These are phyloP conservation scores for Drosophila takahashii DNA, from an alignment of 1,140 invertebrate genomes.

Conservation along the genomic window DNA sequence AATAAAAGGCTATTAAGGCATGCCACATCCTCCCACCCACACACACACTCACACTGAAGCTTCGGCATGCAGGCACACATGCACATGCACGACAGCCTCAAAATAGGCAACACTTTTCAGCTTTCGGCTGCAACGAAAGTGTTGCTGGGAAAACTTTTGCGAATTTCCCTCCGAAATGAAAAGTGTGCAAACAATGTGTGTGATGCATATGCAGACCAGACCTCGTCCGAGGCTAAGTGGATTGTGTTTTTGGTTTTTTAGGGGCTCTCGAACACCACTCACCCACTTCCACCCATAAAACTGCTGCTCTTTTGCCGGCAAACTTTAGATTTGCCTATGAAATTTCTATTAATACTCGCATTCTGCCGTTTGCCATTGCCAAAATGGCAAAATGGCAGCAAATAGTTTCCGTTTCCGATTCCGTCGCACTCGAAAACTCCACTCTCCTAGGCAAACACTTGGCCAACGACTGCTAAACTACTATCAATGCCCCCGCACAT, in stretches of 20 bases:
- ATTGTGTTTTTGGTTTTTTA: conserved; percentile 37
- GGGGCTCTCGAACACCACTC: conserved; percentile 6
- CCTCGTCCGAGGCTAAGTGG: conserved; percentile 35
- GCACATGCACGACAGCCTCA: conserved; percentile 33
- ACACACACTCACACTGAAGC: conserved; percentile 6
- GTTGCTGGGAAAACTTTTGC: conserved; percentile 72
- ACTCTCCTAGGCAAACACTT: conserved; percentile 40
- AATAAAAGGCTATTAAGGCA: conserved; percentile 72
- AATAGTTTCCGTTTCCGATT: conserved; percentile 74
- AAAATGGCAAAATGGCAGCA: conserved; percentile 69
- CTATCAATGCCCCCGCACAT: conserved; percentile 22
- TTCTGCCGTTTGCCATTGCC: conserved; percentile 50
- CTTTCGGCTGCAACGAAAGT: conserved; percentile 62
- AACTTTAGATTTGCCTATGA: conserved; percentile 67
- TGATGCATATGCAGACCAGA: conserved; percentile 65
- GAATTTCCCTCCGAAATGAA: conserved; percentile 77
- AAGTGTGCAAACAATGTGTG: conserved; percentile 81
- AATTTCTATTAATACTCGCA: conserved; percentile 74
- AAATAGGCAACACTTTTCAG: conserved; percentile 79
- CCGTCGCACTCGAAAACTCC: background rate
- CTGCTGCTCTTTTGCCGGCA: conserved; percentile 25
- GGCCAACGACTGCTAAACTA: conserved; percentile 14
- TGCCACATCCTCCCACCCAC: conserved; percentile 31
- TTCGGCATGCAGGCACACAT: conserved; percentile 28
- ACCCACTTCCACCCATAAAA: conserved; percentile 14